Evolutionary conservation across 2,113 vertebrate species (phyloP), one percentile per base, ranked within the genome.

Genomic region (Poeciliopsis turrubarensis): DNA sequence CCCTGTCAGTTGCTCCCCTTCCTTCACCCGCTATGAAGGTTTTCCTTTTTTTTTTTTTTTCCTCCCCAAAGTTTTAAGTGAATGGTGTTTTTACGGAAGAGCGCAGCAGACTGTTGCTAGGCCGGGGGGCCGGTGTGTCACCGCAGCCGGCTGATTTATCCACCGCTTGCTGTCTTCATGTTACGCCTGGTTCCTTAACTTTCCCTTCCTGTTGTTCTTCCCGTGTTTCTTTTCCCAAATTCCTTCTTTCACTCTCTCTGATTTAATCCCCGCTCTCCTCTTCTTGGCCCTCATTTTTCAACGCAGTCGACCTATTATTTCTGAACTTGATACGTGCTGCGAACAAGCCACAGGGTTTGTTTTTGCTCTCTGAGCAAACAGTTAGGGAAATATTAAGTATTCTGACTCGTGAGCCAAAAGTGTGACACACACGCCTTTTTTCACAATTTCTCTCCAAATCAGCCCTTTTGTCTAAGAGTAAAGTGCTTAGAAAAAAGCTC

Each of bases 181-280:
- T 93, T 94, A 91, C 89, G 81, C 90, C 88, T 85, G 89, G 85
- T 92, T 88, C 90, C 89, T 90, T 83, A 77, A 82, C 94, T 91
- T 92, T 93, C 89, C 86, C 89, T 94, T 94, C 93, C 94, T 95
- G 93, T 95, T 94, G 93, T 93, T 93, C 91, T 94, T 94, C 92
- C 93, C 87, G 85, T 93, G 85, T 92, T 94, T 92, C 90, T 92
- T 92, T 92, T 90, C 82, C 91, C 77, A 88, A 88, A 90, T 90
- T 92, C 89, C 89, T 89, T 76, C 77, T 86, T 87, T 89, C 81
- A 78, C 64, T 83, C 76, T 68, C 72, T 68, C 72, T 80, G 70
- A 87, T 83, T 84, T 70, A 80, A 32, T 37, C 22, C 77, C 75
- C 11, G 39, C 61, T 54, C 57, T 34, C 64, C 31, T 64, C 66